Conservation (phyloP, 2,888 invertebrate species). For the Rotaria socialis region DNA sequence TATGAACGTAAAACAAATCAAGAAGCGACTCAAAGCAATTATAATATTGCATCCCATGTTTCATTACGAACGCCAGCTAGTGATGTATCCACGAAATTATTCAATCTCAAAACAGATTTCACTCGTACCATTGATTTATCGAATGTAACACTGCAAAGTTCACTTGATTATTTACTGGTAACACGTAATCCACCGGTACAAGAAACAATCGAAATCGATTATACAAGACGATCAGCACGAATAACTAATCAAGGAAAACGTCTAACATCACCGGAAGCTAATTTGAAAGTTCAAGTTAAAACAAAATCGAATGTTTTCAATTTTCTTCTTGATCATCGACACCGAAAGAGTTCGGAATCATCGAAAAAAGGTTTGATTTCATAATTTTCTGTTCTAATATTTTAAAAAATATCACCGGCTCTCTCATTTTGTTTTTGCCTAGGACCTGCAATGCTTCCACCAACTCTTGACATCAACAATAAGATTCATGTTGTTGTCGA, state of each 20-base stretch:
- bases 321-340: background rate
- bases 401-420: too few species aligned
- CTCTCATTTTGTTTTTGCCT: too few species aligned
- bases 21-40: background rate
- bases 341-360: background rate
- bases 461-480: background rate
- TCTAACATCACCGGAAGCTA: background rate
- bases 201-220: background rate
- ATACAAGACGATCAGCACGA: background rate
- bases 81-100: background rate
- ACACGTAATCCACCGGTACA: background rate
- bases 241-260: background rate
- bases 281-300: constrained; percentile 2
- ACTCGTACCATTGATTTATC: background rate
- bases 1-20: background rate
- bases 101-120: background rate
- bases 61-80: background rate
- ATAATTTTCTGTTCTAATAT: too few species aligned
- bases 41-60: background rate
- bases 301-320: background rate
- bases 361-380: constrained; percentile 6
- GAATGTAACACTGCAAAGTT: background rate
- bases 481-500: background rate
- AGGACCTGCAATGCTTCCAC: background rate
- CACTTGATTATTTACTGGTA: background rate